These are phyloP conservation scores for Sphaerophoria rueppellii DNA, from an alignment of 2,888 invertebrate species.

Conservation along the genomic window DNA sequence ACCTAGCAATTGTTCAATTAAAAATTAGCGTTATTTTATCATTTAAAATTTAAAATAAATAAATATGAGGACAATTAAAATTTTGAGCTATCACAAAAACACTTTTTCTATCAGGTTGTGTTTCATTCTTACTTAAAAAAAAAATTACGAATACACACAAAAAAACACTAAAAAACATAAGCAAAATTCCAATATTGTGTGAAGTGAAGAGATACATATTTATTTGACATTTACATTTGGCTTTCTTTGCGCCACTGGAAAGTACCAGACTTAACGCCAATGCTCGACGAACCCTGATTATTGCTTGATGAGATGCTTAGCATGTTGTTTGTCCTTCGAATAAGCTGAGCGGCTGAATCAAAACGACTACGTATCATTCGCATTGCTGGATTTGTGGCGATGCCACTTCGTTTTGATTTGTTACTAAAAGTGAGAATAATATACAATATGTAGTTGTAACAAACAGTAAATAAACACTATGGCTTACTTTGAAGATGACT, in stretches of 20 bases:
- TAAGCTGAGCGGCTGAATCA: conserved; percentile 82
- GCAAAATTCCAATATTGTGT: conserved; percentile 49
- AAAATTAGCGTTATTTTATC: conserved; percentile 5
- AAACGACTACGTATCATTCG: conserved; percentile 86
- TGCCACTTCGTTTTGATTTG: conserved; percentile 90
- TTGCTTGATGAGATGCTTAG: conserved; percentile 79
- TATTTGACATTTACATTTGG: conserved; percentile 79
- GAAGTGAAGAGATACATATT: conserved; percentile 33
- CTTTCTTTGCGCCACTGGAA: conserved; percentile 83
- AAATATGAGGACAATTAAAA: conserved; percentile 46
- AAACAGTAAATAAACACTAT: too few species aligned
- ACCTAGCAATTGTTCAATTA: conserved; percentile 49
- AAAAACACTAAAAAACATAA: conserved; percentile 24
- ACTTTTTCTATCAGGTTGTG: conserved; percentile 62
- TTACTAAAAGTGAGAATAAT: conserved; percentile 74
- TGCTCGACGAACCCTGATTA: conserved; percentile 82
- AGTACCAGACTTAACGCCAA: conserved; percentile 83
- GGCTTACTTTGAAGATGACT: conserved; percentile 80
- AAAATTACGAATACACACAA: conserved; percentile 55
- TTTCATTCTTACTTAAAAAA: conserved; percentile 70
- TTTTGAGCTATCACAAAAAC: conserved; percentile 74
- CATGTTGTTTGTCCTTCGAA: conserved; percentile 82
- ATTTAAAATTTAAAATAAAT: conserved; percentile 46
- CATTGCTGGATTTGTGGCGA: conserved; percentile 93
- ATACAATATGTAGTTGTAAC: too few species aligned